Percentiles rank a stretch among this genome's conserved stretches.
These are phyloP conservation scores for Drosophila auraria DNA, from an alignment of 1,140 invertebrate species.

Conservation along the genomic window DNA sequence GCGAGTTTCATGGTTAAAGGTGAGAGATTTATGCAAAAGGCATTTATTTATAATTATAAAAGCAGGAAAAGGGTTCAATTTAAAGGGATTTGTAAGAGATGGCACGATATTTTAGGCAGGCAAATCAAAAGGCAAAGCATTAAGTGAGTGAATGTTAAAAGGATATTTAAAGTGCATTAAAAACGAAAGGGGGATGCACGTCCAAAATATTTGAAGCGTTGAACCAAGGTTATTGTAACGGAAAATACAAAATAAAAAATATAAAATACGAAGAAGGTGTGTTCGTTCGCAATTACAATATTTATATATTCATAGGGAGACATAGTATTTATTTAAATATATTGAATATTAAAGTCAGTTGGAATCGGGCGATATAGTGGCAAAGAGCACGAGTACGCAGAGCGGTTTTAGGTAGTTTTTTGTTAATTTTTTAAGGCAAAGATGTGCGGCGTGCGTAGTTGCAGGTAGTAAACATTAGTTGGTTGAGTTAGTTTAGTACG, in stretches of 20 bases:
- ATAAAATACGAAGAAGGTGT: not conserved
- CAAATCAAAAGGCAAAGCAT: slow-evolving; percentile 16
- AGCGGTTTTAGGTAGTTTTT: not conserved
- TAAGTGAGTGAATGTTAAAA: not conserved
- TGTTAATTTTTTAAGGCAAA: slow-evolving; percentile 12
- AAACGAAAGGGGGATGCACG: slow-evolving; percentile 21
- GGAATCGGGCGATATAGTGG: slow-evolving; percentile 4
- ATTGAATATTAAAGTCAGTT: slow-evolving; percentile 8
- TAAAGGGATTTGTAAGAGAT: not conserved
- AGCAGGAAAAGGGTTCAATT: no score
- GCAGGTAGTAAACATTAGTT: slow-evolving; percentile 28
- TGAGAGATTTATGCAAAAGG: not conserved
- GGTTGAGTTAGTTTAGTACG: slow-evolving; percentile 22
- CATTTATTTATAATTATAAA: not conserved
- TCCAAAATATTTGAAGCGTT: slow-evolving; percentile 42
- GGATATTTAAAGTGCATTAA: not conserved
- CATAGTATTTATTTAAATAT: slow-evolving; percentile 4
- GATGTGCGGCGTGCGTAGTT: slow-evolving; percentile 45
- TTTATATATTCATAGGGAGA: slow-evolving; percentile 7
- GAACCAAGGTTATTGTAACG: slow-evolving; percentile 26
- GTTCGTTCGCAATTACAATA: slow-evolving; percentile 25
- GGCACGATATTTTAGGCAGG: slow-evolving; percentile 20
- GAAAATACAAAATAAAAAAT: not conserved
- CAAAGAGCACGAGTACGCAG: slow-evolving; percentile 8
- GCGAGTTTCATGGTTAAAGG: not conserved